Percentiles rank a stretch among this genome's conserved stretches.
Evolutionary conservation across 1,140 invertebrate species (phyloP).

Genomic region (Drosophila sproati): DNA sequence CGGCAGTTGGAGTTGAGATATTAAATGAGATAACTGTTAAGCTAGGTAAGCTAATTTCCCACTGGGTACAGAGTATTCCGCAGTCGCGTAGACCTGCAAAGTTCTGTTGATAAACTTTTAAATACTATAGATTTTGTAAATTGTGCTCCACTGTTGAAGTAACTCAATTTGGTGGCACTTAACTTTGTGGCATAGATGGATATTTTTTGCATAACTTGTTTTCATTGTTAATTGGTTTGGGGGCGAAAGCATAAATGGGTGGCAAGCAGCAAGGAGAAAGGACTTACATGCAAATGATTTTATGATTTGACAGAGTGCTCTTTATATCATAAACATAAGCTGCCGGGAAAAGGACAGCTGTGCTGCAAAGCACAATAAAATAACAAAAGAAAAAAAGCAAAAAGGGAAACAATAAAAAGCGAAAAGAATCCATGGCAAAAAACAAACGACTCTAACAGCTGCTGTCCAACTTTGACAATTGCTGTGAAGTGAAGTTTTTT

Average conservation of each 20-base stretch:
- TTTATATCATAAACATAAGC: slow-evolving; percentile 15
- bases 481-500: background rate
- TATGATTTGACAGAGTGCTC: slow-evolving; percentile 22
- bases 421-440: background rate
- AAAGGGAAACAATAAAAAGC: background rate
- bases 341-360: slow-evolving; percentile 17
- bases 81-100: too few relatives aligned
- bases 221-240: slow-evolving; percentile 39
- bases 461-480: slow-evolving; percentile 1
- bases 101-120: background rate
- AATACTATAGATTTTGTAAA: background rate
- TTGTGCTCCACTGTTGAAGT: too few relatives aligned
- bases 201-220: slow-evolving; percentile 7
- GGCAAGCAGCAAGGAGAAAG: background rate
- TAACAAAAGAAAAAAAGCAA: background rate
- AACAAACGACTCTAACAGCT: background rate
- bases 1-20: too few relatives aligned
- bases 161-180: too few relatives aligned
- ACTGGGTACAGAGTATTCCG: too few relatives aligned
- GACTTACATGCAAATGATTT: slow-evolving; percentile 50
- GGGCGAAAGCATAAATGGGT: background rate
- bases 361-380: background rate
- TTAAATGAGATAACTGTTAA: too few relatives aligned
- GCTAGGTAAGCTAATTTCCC: too few relatives aligned
- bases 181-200: background rate